phyloP scores from a whole-genome alignment of 2,888 invertebrate genomes.

The Megalurothrips usitatus region DNA sequence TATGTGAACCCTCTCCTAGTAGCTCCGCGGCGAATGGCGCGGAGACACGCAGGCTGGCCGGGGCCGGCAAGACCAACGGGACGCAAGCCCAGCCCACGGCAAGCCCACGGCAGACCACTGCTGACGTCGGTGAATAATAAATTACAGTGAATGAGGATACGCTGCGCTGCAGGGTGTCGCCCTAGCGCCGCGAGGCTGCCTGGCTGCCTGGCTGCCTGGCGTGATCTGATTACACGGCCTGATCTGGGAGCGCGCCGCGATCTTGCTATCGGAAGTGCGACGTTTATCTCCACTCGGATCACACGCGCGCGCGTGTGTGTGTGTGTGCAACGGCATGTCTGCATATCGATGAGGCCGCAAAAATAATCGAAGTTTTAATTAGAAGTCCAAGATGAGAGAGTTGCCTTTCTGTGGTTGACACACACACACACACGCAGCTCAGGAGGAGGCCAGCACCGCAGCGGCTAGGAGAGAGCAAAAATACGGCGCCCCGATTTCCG shows the following conservation, averaged over 20 bases:
- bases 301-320: no score
- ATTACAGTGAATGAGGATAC: neutral
- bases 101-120: neutral
- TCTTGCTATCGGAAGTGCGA: neutral
- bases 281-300: neutral
- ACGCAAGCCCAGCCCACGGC: no score
- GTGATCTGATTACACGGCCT: neutral
- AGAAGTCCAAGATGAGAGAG: no score
- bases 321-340: no score
- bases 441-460: no score
- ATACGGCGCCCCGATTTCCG: no score
- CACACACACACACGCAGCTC: no score
- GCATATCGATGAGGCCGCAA: no score
- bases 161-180: neutral
- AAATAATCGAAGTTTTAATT: no score
- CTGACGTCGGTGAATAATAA: conserved; percentile 1
- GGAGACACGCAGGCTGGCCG: neutral
- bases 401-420: no score
- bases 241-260: neutral
- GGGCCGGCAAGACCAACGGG: no score
- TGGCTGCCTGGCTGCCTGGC: neutral
- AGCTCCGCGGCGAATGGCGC: neutral
- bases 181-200: neutral
- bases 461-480: no score
- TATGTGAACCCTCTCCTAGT: neutral